Percentiles rank a stretch among this genome's conserved stretches.
Conservation (phyloP, 2,797 vertebrate species). For the Melanogrammus aeglefinus region DNA sequence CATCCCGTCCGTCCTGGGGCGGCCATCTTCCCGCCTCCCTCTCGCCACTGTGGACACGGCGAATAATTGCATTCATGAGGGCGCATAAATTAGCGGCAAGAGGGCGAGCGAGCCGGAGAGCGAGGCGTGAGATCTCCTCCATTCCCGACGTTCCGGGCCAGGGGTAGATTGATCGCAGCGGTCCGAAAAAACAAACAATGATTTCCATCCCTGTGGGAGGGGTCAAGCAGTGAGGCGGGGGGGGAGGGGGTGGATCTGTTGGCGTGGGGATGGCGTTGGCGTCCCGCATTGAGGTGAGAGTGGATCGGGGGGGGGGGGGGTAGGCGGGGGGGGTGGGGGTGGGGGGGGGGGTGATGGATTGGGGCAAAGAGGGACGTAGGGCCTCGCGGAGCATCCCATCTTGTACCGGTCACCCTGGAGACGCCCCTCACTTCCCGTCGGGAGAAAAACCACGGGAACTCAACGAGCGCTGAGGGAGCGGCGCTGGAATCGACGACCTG, state of each 20-base stretch:
- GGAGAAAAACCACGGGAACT: background rate
- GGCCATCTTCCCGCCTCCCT: slow-evolving; percentile 28
- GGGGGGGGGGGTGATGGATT: background rate
- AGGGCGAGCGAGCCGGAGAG: slow-evolving; percentile 40
- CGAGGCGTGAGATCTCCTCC: slow-evolving; percentile 39
- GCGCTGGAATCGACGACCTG: background rate
- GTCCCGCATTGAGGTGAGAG: background rate
- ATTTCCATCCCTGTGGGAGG: background rate
- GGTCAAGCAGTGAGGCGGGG: background rate
- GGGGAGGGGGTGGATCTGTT: background rate
- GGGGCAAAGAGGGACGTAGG: too few relatives aligned
- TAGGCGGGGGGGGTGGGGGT: too few relatives aligned
- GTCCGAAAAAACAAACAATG: slow-evolving; percentile 3
- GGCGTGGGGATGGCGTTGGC: background rate
- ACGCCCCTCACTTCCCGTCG: background rate
- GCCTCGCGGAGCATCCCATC: background rate
- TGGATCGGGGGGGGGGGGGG: background rate
- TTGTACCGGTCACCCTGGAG: background rate
- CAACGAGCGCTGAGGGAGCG: background rate
- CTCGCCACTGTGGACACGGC: slow-evolving; percentile 47
- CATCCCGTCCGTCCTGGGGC: slow-evolving; percentile 48
- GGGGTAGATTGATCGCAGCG: slow-evolving; percentile 51
- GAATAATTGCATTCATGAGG: slow-evolving; percentile 71
- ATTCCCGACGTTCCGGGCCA: slow-evolving; percentile 41
- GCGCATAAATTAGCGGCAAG: slow-evolving; percentile 71